Evolutionary conservation across 2,888 invertebrate species (phyloP).

Genomic region (Dryadula phaetusa): DNA sequence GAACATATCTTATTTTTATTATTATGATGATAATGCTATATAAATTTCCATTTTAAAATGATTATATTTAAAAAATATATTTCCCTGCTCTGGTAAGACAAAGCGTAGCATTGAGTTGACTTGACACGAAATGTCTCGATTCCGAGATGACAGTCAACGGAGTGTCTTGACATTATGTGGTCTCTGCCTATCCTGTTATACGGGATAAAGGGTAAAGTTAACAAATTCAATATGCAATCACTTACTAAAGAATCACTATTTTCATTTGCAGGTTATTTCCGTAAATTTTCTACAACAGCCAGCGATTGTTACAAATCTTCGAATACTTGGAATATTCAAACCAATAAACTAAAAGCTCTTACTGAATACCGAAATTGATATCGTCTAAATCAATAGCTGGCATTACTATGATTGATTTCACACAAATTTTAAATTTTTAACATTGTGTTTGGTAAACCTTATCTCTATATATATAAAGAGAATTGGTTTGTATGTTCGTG

Average conservation of each 20-base stretch:
- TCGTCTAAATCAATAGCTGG: slow-evolving; percentile 21
- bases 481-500: not conserved
- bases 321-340: slow-evolving; percentile 18
- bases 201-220: no score
- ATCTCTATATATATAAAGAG: not conserved
- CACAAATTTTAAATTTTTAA: slow-evolving; percentile 12
- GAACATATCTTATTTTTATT: no score
- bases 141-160: no score
- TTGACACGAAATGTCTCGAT: no score
- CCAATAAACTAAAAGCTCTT: slow-evolving; percentile 25
- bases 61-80: no score
- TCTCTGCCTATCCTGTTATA: no score
- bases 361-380: slow-evolving; percentile 24
- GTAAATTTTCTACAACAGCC: slow-evolving; percentile 3
- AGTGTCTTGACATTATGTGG: no score
- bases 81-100: no score
- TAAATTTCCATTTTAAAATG: no score
- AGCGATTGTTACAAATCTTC: slow-evolving; percentile 22
- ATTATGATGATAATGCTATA: no score
- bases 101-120: no score
- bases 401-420: slow-evolving; percentile 23
- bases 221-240: not conserved
- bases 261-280: not conserved
- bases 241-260: not conserved
- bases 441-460: not conserved